Evolutionary conservation across 1,140 invertebrate species (phyloP).

Genomic region (Cataglyphis hispanica): DNA sequence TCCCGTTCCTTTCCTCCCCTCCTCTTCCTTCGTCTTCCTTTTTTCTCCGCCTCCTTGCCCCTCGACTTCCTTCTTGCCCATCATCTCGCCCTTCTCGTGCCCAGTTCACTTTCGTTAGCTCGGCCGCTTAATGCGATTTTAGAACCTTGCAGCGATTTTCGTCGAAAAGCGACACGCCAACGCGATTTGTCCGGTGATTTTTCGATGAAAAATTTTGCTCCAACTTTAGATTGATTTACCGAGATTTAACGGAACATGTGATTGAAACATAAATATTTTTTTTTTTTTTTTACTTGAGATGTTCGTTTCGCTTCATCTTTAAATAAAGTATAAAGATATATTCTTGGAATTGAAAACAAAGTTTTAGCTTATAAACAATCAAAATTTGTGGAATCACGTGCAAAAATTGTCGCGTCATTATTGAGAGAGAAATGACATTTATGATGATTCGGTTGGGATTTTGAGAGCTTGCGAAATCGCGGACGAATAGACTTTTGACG

Average conservation of each 20-base stretch:
- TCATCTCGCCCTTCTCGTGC: conserved; percentile 16
- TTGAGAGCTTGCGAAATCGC: conserved; percentile 7
- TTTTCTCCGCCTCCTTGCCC: conserved; percentile 17
- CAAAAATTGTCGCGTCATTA: not conserved
- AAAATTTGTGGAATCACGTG: not conserved
- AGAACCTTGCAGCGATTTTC: conserved; percentile 68
- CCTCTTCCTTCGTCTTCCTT: not conserved
- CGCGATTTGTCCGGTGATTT: conserved; percentile 33
- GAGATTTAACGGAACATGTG: not conserved
- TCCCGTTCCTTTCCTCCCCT: conserved; percentile 20
- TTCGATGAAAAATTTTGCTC: not conserved
- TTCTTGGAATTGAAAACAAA: not conserved
- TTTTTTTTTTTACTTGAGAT: not conserved
- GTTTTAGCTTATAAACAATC: not conserved
- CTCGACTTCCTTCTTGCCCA: conserved; percentile 23
- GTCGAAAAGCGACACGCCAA: conserved; percentile 23
- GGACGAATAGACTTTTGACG: conserved; percentile 25
- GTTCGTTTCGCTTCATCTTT: not conserved
- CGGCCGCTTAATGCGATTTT: conserved; percentile 71
- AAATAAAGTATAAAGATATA: not conserved
- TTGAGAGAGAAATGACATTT: conserved; percentile 49
- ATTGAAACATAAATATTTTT: too few species aligned
- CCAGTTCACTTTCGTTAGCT: conserved; percentile 72
- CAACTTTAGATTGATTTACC: not conserved
- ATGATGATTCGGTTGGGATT: conserved; percentile 35